Evolutionary conservation across 2,888 invertebrate genomes (phyloP), one percentile per base, ranked within the genome.

Genomic region (Noctua comes): DNA sequence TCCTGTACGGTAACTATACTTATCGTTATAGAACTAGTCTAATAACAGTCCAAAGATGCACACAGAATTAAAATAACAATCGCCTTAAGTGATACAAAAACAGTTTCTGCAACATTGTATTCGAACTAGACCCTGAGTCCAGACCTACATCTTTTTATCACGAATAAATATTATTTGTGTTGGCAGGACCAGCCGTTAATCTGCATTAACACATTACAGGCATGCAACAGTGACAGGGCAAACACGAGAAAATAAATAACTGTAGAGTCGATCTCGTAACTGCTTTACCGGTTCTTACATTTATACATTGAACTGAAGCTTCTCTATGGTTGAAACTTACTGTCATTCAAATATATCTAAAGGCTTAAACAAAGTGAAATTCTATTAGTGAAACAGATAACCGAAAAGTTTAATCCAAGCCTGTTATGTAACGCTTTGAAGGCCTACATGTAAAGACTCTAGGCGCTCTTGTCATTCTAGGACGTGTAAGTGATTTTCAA

Each of bases 31-130:
- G 43, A 62, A 77, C 43, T 43, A 72, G n/a, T 48, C 0, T 65
- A 66, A 57, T 27, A 64, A 78, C 11, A 57, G 57, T 27, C n/a
- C 0, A 24, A 27, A 57, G 54, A 59, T 13, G 36, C 21, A 36
- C n/a, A 59, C 48, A 66, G 10, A 82, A 79, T 27, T 51, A 76
- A 68, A 79, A 82, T 36, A 68, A 80, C 21, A 46, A 80, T 80
- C 77, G 43, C 59, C 66, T 3, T 16, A 68, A 62, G 51, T 51
- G 10, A n/a, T 27, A 59, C 59, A 68, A 82, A 11, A 24, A 76
- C 51, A n/a, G 46, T 77, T 54, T 46, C 21, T 59, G 74, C 66
- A 80, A 82, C 85, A 82, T 75, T 80, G 85, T 84, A 62, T 51
- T 24, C 16, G 68, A 70, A 74, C 80, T n/a, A 77, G 79, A 76